Conservation (phyloP, 2,797 vertebrate genomes). For the Thalassophryne amazonica region DNA sequence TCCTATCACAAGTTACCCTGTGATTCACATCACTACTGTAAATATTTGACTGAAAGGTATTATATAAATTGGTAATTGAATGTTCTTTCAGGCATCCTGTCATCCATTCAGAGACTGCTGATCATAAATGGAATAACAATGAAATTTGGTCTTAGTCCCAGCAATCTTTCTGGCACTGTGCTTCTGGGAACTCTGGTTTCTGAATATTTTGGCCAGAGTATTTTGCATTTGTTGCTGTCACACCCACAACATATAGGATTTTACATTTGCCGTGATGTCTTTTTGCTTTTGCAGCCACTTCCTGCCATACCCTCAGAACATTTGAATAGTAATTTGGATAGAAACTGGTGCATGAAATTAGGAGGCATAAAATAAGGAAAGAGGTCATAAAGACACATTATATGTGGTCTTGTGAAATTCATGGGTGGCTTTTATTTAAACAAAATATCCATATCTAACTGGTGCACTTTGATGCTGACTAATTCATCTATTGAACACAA, state of each 20-base stretch:
- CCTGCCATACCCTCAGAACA: conserved; percentile 23
- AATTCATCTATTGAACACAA: background rate
- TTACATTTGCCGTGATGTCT: background rate
- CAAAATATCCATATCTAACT: background rate
- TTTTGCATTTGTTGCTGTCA: conserved; percentile 15
- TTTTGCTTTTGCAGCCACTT: conserved; percentile 29
- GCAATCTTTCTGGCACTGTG: background rate
- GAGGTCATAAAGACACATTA: conserved; percentile 1
- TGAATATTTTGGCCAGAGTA: too few relatives aligned
- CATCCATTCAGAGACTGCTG: background rate
- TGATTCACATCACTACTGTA: background rate
- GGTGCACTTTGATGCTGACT: background rate
- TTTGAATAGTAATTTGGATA: conserved; percentile 72
- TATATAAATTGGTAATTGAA: background rate
- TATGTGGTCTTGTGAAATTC: conserved; percentile 2
- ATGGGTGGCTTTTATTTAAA: conserved; percentile 5
- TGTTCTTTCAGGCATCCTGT: background rate
- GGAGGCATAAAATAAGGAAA: background rate
- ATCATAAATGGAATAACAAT: too few relatives aligned
- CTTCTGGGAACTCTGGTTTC: background rate
- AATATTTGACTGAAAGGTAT: background rate
- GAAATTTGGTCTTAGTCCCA: too few relatives aligned
- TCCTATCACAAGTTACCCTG: background rate
- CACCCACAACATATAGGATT: background rate
- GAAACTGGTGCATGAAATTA: conserved; percentile 1